phyloP scores from a whole-genome alignment of 2,113 vertebrate genomes.

The Cyrtonyx montezumae region DNA sequence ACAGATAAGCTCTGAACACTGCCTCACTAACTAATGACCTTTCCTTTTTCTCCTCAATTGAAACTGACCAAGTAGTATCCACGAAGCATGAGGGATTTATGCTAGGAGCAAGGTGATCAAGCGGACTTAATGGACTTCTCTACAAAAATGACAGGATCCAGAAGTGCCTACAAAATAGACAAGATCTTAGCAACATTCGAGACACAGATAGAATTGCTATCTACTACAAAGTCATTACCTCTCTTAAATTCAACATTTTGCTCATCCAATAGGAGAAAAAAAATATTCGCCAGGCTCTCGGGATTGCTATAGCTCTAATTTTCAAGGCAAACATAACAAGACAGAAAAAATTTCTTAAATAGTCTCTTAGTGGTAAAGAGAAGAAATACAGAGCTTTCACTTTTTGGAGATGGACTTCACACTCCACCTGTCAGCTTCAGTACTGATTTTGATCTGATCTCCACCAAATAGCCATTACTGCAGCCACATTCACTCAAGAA shows the following conservation, averaged over 20 bases:
- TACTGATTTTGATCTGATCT: not conserved
- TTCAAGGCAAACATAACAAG: not conserved
- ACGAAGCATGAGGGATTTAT: not conserved
- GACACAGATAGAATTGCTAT: not conserved
- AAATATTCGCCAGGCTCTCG: not conserved
- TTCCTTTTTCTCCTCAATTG: not conserved
- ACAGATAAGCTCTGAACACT: not conserved
- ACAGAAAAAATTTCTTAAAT: not conserved
- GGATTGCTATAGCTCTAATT: not conserved
- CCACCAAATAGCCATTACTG: accelerated
- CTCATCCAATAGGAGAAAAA: not conserved
- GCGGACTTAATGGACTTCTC: not conserved
- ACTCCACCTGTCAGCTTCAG: not conserved
- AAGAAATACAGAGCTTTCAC: not conserved
- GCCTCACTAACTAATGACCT: not conserved
- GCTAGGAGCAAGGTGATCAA: not conserved
- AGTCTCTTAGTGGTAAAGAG: not conserved
- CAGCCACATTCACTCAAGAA: not conserved
- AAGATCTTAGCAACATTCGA: not conserved
- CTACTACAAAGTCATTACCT: not conserved
- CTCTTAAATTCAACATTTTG: not conserved
- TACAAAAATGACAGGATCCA: not conserved
- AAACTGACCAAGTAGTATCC: not conserved
- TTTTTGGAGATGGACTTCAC: not conserved
- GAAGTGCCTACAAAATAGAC: not conserved